These are phyloP conservation scores for Microcebus jonahi DNA, from an alignment of 2,113 vertebrate species.

Conservation along the genomic window DNA sequence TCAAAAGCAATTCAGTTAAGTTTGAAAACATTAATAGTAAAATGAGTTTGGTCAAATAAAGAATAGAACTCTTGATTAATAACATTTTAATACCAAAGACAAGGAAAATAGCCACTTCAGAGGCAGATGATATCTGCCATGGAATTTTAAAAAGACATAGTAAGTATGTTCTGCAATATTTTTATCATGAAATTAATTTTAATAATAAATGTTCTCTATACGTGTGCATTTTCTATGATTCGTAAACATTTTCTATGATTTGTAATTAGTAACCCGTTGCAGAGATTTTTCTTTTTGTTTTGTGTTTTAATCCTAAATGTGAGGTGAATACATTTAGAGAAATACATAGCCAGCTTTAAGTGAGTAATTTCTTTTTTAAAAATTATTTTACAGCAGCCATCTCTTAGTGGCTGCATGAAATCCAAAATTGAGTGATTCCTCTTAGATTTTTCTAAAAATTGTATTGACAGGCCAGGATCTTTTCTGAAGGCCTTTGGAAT, in stretches of 20 bases:
- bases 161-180: constrained; percentile 72
- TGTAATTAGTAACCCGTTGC: constrained; percentile 37
- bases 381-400: constrained; percentile 42
- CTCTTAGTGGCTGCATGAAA: constrained; percentile 47
- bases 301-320: constrained; percentile 17
- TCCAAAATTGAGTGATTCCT: constrained; percentile 54
- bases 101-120: constrained; percentile 57
- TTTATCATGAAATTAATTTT: constrained; percentile 32
- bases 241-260: constrained; percentile 56
- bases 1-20: constrained; percentile 43
- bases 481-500: constrained; percentile 54
- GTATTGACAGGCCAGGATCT: constrained; percentile 45
- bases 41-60: constrained; percentile 57
- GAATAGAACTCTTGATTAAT: constrained; percentile 51
- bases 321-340: constrained; percentile 29
- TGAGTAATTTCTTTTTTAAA: constrained; percentile 2
- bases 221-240: constrained; percentile 43
- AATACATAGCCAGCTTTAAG: constrained; percentile 3
- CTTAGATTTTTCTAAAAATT: constrained; percentile 25
- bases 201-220: constrained; percentile 22
- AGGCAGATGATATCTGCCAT: constrained; percentile 40
- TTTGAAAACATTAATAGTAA: constrained; percentile 65
- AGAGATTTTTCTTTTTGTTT: constrained; percentile 33
- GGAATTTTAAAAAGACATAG: constrained; percentile 67
- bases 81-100: constrained; percentile 58